These are phyloP conservation scores for Gerris buenoi DNA, from an alignment of 1,140 invertebrate genomes.

Conservation along the genomic window DNA sequence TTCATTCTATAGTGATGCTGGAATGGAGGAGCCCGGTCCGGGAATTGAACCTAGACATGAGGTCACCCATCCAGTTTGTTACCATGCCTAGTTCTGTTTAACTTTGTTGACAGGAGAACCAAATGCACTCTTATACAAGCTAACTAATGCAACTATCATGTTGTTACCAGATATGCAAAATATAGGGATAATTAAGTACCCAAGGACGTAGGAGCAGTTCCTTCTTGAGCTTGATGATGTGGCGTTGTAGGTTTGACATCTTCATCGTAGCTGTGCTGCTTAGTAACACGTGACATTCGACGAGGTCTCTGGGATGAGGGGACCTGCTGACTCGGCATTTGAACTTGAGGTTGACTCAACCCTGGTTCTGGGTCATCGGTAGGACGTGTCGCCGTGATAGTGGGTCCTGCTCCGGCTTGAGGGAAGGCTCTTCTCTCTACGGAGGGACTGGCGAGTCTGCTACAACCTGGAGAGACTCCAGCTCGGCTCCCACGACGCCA, in stretches of 20 bases:
- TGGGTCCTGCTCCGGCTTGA: not conserved
- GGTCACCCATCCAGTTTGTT: too few relatives aligned
- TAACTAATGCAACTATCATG: not conserved
- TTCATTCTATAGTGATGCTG: too few relatives aligned
- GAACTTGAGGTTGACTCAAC: not conserved
- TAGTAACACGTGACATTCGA: slow-evolving; percentile 49
- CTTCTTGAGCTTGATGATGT: not conserved
- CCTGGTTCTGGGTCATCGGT: too few relatives aligned
- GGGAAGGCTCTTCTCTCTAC: slow-evolving; percentile 17
- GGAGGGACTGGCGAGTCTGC: slow-evolving; percentile 17
- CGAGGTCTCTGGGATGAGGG: slow-evolving; percentile 33
- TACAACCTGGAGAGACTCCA: slow-evolving; percentile 27
- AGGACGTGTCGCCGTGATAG: slow-evolving; percentile 17
- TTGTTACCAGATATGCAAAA: not conserved
- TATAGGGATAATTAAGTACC: not conserved
- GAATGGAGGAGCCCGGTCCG: too few relatives aligned
- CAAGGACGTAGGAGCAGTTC: too few relatives aligned
- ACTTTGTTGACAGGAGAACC: too few relatives aligned
- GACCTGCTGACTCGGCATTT: slow-evolving; percentile 24
- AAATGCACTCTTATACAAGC: not conserved
- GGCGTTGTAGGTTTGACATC: slow-evolving; percentile 40
- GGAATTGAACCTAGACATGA: too few relatives aligned
- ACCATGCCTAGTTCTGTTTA: too few relatives aligned
- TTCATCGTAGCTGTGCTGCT: slow-evolving; percentile 66
- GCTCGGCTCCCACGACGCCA: slow-evolving; percentile 33